A percentile compares a stretch with the other conserved stretches of the same genome.
Evolutionary conservation across 2,113 vertebrate genomes (phyloP).

Genomic region (Ondatra zibethicus): DNA sequence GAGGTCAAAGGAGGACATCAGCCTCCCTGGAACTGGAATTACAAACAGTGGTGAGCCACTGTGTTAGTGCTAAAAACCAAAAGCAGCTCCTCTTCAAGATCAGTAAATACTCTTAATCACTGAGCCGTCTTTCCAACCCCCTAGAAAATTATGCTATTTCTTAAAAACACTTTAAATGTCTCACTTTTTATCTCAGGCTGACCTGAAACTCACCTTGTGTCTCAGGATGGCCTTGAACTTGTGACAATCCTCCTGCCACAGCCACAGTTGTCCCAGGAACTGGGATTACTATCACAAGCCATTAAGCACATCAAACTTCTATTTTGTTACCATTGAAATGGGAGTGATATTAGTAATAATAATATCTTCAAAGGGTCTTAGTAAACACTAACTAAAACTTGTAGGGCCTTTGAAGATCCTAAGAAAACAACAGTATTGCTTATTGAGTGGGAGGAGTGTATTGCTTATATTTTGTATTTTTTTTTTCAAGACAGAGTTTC

Average conservation of each 20-base stretch:
- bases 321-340: not conserved
- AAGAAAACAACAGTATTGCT: not conserved
- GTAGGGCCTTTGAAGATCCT: not conserved
- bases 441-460: not conserved
- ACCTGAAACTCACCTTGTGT: not conserved
- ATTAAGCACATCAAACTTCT: not conserved
- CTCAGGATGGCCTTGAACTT: not conserved
- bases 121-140: not conserved
- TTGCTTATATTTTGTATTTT: not conserved
- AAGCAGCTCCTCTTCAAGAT: not conserved
- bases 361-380: not conserved
- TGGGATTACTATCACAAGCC: not conserved
- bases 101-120: not conserved
- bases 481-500: too few species aligned
- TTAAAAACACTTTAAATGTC: not conserved
- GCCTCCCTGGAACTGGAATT: not conserved
- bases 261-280: not conserved
- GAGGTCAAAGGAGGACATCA: not conserved
- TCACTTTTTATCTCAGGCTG: not conserved
- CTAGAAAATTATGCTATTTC: not conserved
- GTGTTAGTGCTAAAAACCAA: not conserved
- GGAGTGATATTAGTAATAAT: not conserved
- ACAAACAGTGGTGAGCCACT: not conserved
- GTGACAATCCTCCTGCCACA: not conserved
- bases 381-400: not conserved